A percentile compares a stretch with the other conserved stretches of the same genome.
phyloP scores from a whole-genome alignment of 2,113 vertebrate species.

The Dasyornis broadbenti region DNA sequence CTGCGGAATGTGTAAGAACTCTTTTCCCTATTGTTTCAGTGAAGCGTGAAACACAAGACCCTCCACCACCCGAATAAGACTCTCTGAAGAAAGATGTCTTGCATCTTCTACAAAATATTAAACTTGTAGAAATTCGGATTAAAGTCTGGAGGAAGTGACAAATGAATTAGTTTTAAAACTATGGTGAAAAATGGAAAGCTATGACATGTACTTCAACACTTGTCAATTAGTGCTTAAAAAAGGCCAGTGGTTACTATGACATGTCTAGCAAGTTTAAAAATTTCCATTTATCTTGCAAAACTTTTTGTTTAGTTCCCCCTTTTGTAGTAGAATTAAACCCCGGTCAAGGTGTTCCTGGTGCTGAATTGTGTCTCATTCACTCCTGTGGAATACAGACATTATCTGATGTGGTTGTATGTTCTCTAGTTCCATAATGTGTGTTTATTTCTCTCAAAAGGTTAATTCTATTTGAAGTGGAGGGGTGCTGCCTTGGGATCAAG shows the following conservation, averaged over 20 bases:
- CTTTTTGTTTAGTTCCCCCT: not conserved
- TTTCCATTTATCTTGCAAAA: conserved; percentile 9
- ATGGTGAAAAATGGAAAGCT: conserved; percentile 26
- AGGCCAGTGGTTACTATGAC: not conserved
- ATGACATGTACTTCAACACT: not conserved
- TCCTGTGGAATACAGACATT: not conserved
- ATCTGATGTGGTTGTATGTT: not conserved
- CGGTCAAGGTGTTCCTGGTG: not conserved
- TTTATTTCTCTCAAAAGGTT: conserved; percentile 56
- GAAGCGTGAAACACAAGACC: conserved; percentile 54
- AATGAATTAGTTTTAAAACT: conserved; percentile 7
- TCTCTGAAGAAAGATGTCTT: conserved; percentile 40
- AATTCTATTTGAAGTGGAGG: conserved; percentile 61
- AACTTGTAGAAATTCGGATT: conserved; percentile 13
- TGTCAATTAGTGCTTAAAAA: not conserved
- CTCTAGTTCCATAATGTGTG: conserved; percentile 46
- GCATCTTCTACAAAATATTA: conserved; percentile 22
- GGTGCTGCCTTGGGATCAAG: conserved; percentile 60
- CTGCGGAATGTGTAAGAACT: not conserved
- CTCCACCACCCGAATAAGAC: conserved; percentile 23
- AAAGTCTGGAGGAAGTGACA: conserved; percentile 1
- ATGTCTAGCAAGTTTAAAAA: not conserved
- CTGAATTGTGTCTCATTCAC: not conserved
- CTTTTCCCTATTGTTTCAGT: conserved; percentile 51
- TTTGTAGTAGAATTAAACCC: not conserved